These are phyloP conservation scores for Oryzias javanicus DNA, from an alignment of 2,113 vertebrate genomes.

Conservation along the genomic window DNA sequence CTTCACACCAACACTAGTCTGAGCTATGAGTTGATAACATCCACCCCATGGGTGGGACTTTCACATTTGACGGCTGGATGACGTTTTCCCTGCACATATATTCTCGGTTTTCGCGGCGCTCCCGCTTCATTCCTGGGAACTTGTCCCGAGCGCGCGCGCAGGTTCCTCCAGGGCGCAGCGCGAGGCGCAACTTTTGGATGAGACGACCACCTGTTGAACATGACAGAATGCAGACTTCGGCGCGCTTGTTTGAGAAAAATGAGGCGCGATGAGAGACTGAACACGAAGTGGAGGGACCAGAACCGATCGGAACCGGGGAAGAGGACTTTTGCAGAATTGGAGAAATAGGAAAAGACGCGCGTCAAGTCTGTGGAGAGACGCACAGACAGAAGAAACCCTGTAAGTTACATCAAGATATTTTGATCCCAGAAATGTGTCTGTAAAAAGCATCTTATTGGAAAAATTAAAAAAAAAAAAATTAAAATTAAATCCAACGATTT, in stretches of 20 bases:
- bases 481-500: too few species aligned
- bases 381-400: background rate
- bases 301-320: background rate
- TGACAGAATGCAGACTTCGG: background rate
- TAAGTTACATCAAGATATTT: too few species aligned
- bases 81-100: slow-evolving; percentile 38
- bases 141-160: background rate
- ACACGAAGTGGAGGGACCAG: slow-evolving; percentile 6
- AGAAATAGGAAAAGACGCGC: slow-evolving; percentile 12
- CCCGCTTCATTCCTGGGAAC: slow-evolving; percentile 2
- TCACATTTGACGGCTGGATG: slow-evolving; percentile 29
- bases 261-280: slow-evolving; percentile 19
- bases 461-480: too few species aligned
- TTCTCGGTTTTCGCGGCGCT: slow-evolving; percentile 1
- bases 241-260: slow-evolving; percentile 10
- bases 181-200: background rate
- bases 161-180: background rate
- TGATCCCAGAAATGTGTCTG: too few species aligned
- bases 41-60: slow-evolving; percentile 50
- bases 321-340: background rate
- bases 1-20: too few species aligned
- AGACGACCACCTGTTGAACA: background rate
- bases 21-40: background rate
- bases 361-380: slow-evolving; percentile 1
- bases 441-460: too few species aligned